phyloP scores from a whole-genome alignment of 2,888 invertebrate genomes.

The Drosophila leonis region DNA sequence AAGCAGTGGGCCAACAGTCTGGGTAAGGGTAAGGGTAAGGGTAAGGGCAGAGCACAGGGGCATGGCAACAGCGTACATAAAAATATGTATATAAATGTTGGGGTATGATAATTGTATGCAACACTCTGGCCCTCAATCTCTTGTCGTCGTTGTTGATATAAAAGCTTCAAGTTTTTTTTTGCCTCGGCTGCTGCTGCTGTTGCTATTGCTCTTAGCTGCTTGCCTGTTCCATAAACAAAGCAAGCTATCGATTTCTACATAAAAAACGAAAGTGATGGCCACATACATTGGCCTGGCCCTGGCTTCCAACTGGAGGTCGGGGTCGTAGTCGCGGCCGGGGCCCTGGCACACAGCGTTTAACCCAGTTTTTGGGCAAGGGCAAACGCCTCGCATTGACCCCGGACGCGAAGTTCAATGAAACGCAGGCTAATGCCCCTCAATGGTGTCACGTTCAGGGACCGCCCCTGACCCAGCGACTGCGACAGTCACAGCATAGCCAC shows the following conservation, averaged over 20 bases:
- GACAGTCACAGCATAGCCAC: not conserved
- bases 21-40: not conserved
- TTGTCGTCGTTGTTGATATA: constrained; percentile 22
- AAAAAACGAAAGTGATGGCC: constrained; percentile 80
- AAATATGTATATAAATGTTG: constrained; percentile 2
- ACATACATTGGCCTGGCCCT: constrained; percentile 28
- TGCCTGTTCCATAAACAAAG: constrained; percentile 77
- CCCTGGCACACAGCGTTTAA: constrained; percentile 51
- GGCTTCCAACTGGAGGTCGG: constrained; percentile 15
- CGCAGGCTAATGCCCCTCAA: constrained; percentile 61
- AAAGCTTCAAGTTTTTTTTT: constrained; percentile 26
- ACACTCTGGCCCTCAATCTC: constrained; percentile 47
- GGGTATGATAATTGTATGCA: constrained; percentile 54
- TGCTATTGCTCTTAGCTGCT: constrained; percentile 45
- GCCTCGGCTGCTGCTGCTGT: not conserved
- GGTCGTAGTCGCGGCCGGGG: constrained; percentile 21
- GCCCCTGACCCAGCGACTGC: constrained; percentile 67
- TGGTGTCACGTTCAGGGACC: constrained; percentile 79
- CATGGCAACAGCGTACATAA: constrained; percentile 40
- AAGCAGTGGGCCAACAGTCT: not conserved
- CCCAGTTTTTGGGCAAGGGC: constrained; percentile 57
- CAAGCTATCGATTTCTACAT: constrained; percentile 83
- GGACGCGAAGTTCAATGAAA: constrained; percentile 65
- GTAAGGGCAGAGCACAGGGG: not conserved
- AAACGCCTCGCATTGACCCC: constrained; percentile 50